Evolutionary conservation across 1,140 invertebrate species (phyloP).

Genomic region (Zaprionus taronus): DNA sequence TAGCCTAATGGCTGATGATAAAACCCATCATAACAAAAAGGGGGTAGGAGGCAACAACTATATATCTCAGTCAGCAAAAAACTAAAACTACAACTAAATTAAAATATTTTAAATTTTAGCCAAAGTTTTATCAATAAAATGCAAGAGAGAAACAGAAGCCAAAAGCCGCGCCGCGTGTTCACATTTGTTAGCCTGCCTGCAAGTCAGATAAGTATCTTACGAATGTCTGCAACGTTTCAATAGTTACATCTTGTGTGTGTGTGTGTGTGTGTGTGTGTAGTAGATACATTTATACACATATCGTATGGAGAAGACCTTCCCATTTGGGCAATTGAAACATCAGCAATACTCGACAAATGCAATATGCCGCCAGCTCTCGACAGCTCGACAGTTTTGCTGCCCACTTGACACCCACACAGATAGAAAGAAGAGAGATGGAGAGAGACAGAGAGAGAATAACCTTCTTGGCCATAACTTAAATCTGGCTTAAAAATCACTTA

Average conservation of each 20-base stretch:
- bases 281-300: background rate
- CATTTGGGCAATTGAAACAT: conserved; percentile 72
- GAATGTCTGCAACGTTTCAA: conserved; percentile 60
- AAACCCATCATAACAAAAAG: conserved; percentile 42
- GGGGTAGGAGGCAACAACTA: conserved; percentile 37
- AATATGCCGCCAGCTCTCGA: conserved; percentile 60
- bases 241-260: background rate
- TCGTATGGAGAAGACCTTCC: background rate
- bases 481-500: conserved; percentile 81
- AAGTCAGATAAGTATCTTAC: conserved; percentile 74
- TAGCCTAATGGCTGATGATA: conserved; percentile 79
- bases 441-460: background rate
- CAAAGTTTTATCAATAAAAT: conserved; percentile 80
- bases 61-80: conserved; percentile 15
- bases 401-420: conserved; percentile 56
- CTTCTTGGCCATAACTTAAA: conserved; percentile 69
- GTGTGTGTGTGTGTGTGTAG: background rate
- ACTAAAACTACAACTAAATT: conserved; percentile 75
- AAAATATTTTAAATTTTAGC: conserved; percentile 81
- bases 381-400: conserved; percentile 45
- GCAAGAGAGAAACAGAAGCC: conserved; percentile 38
- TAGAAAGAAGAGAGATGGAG: background rate
- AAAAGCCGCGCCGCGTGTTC: conserved; percentile 35
- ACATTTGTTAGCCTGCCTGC: conserved; percentile 62
- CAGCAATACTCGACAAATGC: conserved; percentile 73